These are phyloP conservation scores for Pegea sp. DNA, from an alignment of 23 tunicate species.

Conservation along the genomic window DNA sequence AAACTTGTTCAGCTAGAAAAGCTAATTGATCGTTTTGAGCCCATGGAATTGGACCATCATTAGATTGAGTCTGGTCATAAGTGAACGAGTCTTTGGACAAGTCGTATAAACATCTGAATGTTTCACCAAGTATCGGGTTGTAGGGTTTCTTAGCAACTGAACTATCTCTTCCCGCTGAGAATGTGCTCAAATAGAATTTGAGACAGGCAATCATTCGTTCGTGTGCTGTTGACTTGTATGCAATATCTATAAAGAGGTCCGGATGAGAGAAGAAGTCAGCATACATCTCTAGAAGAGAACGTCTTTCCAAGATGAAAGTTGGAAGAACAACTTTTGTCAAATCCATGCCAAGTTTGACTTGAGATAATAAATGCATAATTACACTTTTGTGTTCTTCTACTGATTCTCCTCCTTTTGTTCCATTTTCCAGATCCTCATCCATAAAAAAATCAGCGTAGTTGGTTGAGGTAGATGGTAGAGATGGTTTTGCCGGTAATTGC, in stretches of 20 bases:
- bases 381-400: constrained; percentile 90
- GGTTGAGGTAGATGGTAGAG: too few species aligned
- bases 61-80: constrained; percentile 2
- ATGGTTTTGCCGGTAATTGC: too few species aligned
- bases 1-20: constrained; percentile 86
- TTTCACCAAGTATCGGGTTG: constrained; percentile 90
- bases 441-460: constrained; percentile 50
- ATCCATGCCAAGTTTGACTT: constrained; percentile 96
- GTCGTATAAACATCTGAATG: constrained; percentile 72
- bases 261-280: constrained; percentile 96
- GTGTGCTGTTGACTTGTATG: constrained; percentile 42
- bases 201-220: constrained; percentile 66
- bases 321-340: constrained; percentile 91
- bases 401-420: constrained; percentile 63
- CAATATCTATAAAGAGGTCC: constrained; percentile 50
- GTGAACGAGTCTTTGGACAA: neutral
- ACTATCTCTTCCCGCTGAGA: constrained; percentile 84
- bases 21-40: constrained; percentile 43
- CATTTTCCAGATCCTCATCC: constrained; percentile 38
- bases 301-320: constrained; percentile 77
- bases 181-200: constrained; percentile 76
- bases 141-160: constrained; percentile 96
- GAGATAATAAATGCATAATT: constrained; percentile 81
- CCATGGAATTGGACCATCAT: constrained; percentile 92
- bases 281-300: constrained; percentile 86